phyloP scores from a whole-genome alignment of 2,888 invertebrate genomes.

The Caenorhabditis sp. region DNA sequence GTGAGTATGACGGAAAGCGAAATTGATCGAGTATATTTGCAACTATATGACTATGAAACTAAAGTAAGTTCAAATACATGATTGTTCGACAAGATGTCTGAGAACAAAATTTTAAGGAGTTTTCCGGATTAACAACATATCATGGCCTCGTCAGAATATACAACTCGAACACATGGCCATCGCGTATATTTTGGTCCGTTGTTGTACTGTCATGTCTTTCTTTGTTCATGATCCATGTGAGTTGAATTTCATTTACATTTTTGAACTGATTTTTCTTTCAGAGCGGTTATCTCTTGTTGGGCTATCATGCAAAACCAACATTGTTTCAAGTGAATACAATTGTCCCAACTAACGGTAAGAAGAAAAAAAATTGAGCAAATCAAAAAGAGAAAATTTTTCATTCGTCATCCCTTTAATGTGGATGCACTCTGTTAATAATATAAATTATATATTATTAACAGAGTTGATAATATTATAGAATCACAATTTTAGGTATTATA shows the following conservation, averaged over 20 bases:
- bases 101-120: conserved; percentile 51
- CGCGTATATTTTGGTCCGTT: conserved; percentile 70
- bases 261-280: conserved; percentile 50
- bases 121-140: conserved; percentile 71
- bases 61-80: conserved; percentile 35
- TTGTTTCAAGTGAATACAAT: conserved; percentile 69
- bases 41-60: conserved; percentile 70
- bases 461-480: not conserved
- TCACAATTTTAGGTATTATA: conserved; percentile 46
- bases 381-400: not conserved
- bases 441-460: too few species aligned
- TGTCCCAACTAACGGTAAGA: conserved; percentile 58
- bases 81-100: not conserved
- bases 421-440: too few species aligned
- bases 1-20: not conserved
- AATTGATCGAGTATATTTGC: conserved; percentile 62
- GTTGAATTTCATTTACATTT: conserved; percentile 5
- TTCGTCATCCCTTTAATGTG: not conserved
- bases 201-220: conserved; percentile 69
- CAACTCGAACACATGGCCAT: conserved; percentile 72
- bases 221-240: conserved; percentile 71
- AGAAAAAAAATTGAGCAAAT: not conserved
- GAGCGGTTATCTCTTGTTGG: conserved; percentile 69
- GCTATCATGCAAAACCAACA: conserved; percentile 71
- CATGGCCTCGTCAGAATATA: conserved; percentile 73